phyloP scores from a whole-genome alignment of 1,140 invertebrate species.

The Saccostrea echinata region DNA sequence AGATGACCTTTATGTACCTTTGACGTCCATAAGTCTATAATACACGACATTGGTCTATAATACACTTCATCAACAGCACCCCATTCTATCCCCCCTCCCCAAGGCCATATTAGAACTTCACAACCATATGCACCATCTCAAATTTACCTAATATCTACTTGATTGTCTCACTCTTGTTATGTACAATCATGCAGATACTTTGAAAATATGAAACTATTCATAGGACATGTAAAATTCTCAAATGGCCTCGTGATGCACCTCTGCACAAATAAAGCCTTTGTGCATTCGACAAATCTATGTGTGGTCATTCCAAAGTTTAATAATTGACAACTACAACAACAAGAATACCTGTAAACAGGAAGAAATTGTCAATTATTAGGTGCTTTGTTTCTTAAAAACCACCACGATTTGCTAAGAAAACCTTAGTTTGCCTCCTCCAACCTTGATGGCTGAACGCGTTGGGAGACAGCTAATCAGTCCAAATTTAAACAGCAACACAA shows the following conservation, averaged over 20 bases:
- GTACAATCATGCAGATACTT: conserved; percentile 13
- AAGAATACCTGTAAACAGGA: conserved; percentile 6
- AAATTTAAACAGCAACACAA: too few species aligned
- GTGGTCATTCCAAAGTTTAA: conserved; percentile 34
- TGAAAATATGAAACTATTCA: conserved; percentile 3
- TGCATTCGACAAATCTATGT: not conserved
- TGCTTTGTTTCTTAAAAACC: conserved; percentile 38
- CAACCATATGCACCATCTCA: not conserved
- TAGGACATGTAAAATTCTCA: not conserved
- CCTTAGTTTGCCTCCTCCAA: too few species aligned
- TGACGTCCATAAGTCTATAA: too few species aligned
- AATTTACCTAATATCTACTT: conserved; percentile 11
- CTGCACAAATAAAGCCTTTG: not conserved
- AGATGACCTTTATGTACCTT: too few species aligned
- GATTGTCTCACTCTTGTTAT: conserved; percentile 7
- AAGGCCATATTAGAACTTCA: conserved; percentile 2
- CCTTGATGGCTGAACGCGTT: not conserved
- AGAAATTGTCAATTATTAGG: conserved; percentile 38
- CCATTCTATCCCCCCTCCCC: not conserved
- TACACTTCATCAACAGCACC: too few species aligned
- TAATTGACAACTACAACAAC: conserved; percentile 35
- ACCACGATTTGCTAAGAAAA: conserved; percentile 16
- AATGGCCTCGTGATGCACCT: not conserved
- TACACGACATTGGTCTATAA: too few species aligned
- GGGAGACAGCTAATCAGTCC: too few species aligned